Base-by-base conservation (phyloP, 1,140 invertebrate genomes). In the Acromyrmex charruanus region DNA sequence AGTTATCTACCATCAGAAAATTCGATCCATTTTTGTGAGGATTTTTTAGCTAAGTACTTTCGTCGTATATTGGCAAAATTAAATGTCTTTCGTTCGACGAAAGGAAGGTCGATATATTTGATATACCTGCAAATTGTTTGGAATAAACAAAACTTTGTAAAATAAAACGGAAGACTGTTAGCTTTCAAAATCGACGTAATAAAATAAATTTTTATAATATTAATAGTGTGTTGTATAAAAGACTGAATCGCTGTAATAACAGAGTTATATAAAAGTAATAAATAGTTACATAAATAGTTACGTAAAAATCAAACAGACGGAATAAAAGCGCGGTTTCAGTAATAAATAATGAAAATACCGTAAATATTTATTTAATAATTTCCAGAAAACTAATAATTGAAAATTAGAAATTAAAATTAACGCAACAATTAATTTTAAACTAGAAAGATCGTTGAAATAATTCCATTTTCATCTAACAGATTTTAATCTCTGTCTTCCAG, bases 21-120 rank as follows among this genome's bases (percentile, higher is more conserved):
- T 77, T 35, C 65, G 75, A 81, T 31, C 21, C 61, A 82, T 77
- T 89, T 89, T 89, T 88, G 58, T 9, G 28, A 55, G 51, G 59
- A 86, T 87, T 89, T 89, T 77, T 77, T 39, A 53, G 51, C 18
- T 71, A 77, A 89, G 84, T 82, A 77, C 63, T 87, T 82, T 87
- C 77, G 77, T 89, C 85, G 69, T 55, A 65, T 44, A 31, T 16
- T 44, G n/a, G n/a, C 59, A 31, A 25, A n/a, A 80, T 90, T 90
- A 77, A 80, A 87, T 74, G 59, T 77, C 6, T 61, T 10, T 25
- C 55, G 6, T 49, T n/a, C 21, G 58, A 53, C 21, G 35, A 49
- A 12, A 18, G 28, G 0, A 12, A 85, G 65, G 82, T 86, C 87
- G 14, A 86, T 89, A 61, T 39, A 28, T 44, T 51, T n/a, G 25